Base-by-base conservation (phyloP, 1,140 invertebrate genomes). In the Sweltsa coloradensis region DNA sequence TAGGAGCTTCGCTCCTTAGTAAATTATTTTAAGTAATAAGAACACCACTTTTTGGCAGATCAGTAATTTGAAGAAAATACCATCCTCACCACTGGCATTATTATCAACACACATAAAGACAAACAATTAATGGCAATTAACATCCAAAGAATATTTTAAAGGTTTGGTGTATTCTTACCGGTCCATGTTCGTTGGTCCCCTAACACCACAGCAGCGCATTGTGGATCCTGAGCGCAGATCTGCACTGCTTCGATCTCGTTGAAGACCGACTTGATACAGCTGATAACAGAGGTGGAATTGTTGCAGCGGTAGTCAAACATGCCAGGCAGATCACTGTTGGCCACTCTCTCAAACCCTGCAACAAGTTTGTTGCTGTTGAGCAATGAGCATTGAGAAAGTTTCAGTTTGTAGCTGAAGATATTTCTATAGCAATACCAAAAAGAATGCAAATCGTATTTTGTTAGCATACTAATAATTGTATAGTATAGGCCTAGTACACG, bases 161-260 rank as follows among this genome's bases (percentile, higher is more conserved):
- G 34, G n/a, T 16, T 46, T 26, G 36, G n/a, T n/a, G n/a, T n/a
- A n/a, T n/a, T n/a, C n/a, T n/a, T n/a, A 61, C 66, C 67, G 56
- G 65, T 63, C 66, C 66, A 68, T 6, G 67, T 62, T 40, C 46
- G 57, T 3, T 59, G 36, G n/a, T 54, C 34, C 1, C 63, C 57
- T 24, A 67, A 41, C n/a, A 69, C 63, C 54, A 68, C 64, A 3
- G 60, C 64, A 39, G 53, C 51, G 50, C 67, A 69, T 5, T 60
- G 52, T 0, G 49, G 21, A 45, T 69, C 67, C 1, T n/a, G 27
- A 22, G 58, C 50, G 54, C 67, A 69, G 18, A 66, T 44, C 37
- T 63, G 52, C 29, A 60, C 57, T 5, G 67, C 67, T 52, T 69
- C 67, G 26, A 52, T 51, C 23, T 52, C 48, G 49, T 68, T 63